Evolutionary conservation across 2,888 invertebrate species (phyloP), one percentile per base, ranked within the genome.

Genomic region (Lampropteryx suffumata): DNA sequence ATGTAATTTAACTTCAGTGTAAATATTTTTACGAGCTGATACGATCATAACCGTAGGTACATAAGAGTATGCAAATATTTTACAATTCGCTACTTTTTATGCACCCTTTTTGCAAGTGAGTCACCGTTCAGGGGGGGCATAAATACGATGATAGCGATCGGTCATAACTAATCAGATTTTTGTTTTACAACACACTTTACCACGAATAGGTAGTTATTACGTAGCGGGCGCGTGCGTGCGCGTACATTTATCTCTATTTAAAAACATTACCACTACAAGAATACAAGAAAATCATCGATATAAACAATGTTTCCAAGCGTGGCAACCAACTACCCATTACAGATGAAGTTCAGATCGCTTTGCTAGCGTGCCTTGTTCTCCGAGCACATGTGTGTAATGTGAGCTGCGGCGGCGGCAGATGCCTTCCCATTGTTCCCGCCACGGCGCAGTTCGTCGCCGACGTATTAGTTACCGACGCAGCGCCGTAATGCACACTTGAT

Each of bases 81-180:
- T 39, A 32, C 7, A 36, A 28, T 17, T 28, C 8, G 10, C 40
- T 17, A 24, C 39, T 29, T 34, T 40, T 28, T 17, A 47, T 47
- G 28, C 47, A 47, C 47, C 47, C 47, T 34, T 40, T 29, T 6
- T 17, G 36, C 33, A 24, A 29, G 27, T 34, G 34, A 40, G 40
- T 34, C 47, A 46, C 45, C 24, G 9, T 10, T 24, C 32, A 14
- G 32, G 32, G 21, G n/a, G 32, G 11, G 17, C 21, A 36, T 34
- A 12, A 36, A 27, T 4, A n/a, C 10, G 26, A 37, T 11, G 45
- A 37, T 46, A 46, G 8, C 21, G 33, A 39, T 33, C 33, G 6
- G 17, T n/a, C 30, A 28, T 11, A 5, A 10, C 27, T 37, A 27
- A 29, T n/a, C n/a, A n/a, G n/a, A 37, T 27, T 10, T 33, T 21